These are phyloP conservation scores for Drosophila sordidapex DNA, from an alignment of 2,888 invertebrate genomes.

Conservation along the genomic window DNA sequence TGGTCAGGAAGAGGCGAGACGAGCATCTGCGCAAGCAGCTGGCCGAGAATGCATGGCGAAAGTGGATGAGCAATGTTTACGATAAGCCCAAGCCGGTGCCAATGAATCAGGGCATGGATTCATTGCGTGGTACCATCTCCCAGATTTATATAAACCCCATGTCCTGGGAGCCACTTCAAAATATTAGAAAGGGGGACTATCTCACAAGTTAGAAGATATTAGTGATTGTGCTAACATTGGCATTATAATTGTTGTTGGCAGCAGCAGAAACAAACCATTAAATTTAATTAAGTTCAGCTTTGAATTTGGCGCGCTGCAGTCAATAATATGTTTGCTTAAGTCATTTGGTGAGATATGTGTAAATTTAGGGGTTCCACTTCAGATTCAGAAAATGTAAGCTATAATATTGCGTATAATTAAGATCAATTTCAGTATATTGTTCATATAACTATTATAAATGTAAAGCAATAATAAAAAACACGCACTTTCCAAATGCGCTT, in stretches of 20 bases:
- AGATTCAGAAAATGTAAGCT: background rate
- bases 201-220: background rate
- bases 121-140: conserved; percentile 82
- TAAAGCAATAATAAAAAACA: background rate
- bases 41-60: conserved; percentile 75
- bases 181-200: background rate
- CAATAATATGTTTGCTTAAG: background rate
- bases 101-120: conserved; percentile 82
- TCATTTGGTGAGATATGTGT: background rate
- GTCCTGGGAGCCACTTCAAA: conserved; percentile 69
- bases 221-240: background rate
- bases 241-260: background rate
- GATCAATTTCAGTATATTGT: background rate
- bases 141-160: conserved; percentile 82
- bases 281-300: background rate
- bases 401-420: background rate
- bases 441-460: background rate
- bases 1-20: conserved; percentile 33
- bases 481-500: background rate
- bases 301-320: background rate
- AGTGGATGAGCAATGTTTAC: conserved; percentile 79
- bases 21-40: conserved; percentile 63
- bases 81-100: conserved; percentile 84
- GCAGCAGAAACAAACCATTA: background rate
- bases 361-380: background rate